Percentiles rank a stretch among this genome's conserved stretches.
These are phyloP conservation scores for Aphelocoma californica DNA, from an alignment of 2,797 vertebrate genomes.

Conservation along the genomic window DNA sequence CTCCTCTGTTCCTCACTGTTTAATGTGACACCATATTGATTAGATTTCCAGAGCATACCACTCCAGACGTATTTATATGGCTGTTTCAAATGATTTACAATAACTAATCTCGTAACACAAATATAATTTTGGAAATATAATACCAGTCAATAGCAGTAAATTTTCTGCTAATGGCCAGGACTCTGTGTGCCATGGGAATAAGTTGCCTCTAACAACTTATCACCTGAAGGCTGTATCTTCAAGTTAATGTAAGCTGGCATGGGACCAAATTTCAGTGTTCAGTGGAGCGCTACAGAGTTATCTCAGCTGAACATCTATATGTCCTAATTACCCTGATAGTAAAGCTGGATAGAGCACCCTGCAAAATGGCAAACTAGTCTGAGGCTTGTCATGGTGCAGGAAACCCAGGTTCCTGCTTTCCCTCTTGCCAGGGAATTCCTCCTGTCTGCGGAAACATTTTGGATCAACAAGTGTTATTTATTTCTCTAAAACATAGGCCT, in stretches of 20 bases:
- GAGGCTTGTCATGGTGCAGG: background rate
- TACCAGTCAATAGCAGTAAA: slow-evolving; percentile 31
- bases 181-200: background rate
- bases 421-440: background rate
- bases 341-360: background rate
- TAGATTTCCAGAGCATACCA: background rate
- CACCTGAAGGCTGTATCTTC: background rate
- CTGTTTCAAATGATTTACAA: slow-evolving; percentile 39
- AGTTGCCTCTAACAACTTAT: background rate
- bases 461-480: background rate
- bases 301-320: background rate
- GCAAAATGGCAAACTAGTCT: background rate
- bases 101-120: slow-evolving; percentile 6
- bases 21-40: slow-evolving; percentile 33
- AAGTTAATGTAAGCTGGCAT: background rate
- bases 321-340: background rate
- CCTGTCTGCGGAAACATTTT: background rate
- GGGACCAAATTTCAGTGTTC: background rate
- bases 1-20: slow-evolving; percentile 10
- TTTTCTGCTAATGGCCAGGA: background rate
- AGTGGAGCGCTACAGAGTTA: background rate
- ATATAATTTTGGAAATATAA: slow-evolving; percentile 39
- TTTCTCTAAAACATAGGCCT: background rate
- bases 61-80: slow-evolving; percentile 28
- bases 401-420: background rate